Evolutionary conservation across 2,888 invertebrate species (phyloP).

Genomic region (Belgica antarctica): DNA sequence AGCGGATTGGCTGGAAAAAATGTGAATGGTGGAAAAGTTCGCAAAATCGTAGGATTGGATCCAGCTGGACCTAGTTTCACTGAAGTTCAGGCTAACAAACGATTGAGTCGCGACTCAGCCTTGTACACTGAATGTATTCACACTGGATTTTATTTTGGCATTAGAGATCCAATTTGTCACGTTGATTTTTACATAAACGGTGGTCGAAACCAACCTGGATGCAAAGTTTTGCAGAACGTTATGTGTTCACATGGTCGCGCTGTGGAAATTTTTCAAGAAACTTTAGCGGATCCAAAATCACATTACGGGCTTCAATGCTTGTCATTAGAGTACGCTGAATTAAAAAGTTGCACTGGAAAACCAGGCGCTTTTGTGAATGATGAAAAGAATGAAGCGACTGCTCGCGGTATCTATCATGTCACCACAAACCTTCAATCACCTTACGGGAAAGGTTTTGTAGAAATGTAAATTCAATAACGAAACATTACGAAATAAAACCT

Average conservation of each 20-base stretch:
- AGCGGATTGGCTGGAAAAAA: constrained; percentile 51
- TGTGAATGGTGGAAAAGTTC: constrained; percentile 48
- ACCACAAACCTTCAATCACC: not conserved
- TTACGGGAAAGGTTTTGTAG: not conserved
- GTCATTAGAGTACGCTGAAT: not conserved
- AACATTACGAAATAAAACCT: too few relatives aligned
- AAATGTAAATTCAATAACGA: too few relatives aligned
- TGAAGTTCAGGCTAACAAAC: constrained; percentile 48
- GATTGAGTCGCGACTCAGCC: constrained; percentile 52
- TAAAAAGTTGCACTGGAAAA: constrained; percentile 7
- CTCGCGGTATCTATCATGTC: constrained; percentile 14
- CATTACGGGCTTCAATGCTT: constrained; percentile 16
- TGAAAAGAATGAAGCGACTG: not conserved
- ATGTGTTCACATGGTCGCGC: constrained; percentile 52
- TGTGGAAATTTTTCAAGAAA: constrained; percentile 46
- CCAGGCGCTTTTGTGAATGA: not conserved
- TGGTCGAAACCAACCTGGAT: constrained; percentile 53
- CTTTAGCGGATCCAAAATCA: not conserved
- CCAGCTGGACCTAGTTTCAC: constrained; percentile 53
- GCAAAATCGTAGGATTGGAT: constrained; percentile 53
- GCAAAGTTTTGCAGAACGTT: constrained; percentile 44
- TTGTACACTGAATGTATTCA: constrained; percentile 54
- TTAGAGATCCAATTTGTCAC: constrained; percentile 50
- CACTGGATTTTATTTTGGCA: constrained; percentile 51
- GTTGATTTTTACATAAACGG: constrained; percentile 55